Conservation (phyloP, 2,113 vertebrate genomes). For the Vulpes lagopus region DNA sequence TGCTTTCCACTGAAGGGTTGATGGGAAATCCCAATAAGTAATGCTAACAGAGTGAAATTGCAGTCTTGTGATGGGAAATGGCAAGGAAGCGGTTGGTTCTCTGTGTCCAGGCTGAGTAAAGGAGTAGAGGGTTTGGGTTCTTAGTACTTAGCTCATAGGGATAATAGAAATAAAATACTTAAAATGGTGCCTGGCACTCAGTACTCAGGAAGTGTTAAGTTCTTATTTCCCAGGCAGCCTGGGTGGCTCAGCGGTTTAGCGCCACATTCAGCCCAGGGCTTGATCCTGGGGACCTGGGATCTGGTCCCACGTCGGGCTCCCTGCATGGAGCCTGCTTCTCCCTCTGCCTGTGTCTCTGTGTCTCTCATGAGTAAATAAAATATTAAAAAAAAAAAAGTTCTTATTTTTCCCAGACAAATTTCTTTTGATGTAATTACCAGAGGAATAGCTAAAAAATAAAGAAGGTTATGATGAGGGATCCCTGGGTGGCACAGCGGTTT, state of each 20-base stretch:
- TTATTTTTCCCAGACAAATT: not conserved
- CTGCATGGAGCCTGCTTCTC: too few species aligned
- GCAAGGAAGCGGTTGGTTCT: not conserved
- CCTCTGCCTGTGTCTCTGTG: too few species aligned
- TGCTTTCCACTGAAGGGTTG: not conserved
- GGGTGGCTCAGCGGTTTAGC: too few species aligned
- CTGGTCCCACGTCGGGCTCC: too few species aligned
- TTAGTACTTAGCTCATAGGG: not conserved
- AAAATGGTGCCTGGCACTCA: not conserved
- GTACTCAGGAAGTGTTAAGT: not conserved
- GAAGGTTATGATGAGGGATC: not conserved
- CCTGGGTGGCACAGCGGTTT: too few species aligned
- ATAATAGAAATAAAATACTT: not conserved
- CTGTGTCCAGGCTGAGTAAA: not conserved
- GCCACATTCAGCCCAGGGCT: too few species aligned
- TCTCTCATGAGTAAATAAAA: too few species aligned
- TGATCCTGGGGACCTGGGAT: too few species aligned
- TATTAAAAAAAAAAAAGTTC: not conserved
- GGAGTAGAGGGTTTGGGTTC: not conserved
- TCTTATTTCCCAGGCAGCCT: too few species aligned
- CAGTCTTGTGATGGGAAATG: not conserved
- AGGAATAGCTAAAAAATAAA: slow-evolving; percentile 18
- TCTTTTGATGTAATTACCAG: not conserved
- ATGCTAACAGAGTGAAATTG: not conserved
- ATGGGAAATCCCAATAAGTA: not conserved